A percentile compares a stretch with the other conserved stretches of the same genome.
phyloP scores from a whole-genome alignment of 2,888 invertebrate species.

The Antheraea assamensis region DNA sequence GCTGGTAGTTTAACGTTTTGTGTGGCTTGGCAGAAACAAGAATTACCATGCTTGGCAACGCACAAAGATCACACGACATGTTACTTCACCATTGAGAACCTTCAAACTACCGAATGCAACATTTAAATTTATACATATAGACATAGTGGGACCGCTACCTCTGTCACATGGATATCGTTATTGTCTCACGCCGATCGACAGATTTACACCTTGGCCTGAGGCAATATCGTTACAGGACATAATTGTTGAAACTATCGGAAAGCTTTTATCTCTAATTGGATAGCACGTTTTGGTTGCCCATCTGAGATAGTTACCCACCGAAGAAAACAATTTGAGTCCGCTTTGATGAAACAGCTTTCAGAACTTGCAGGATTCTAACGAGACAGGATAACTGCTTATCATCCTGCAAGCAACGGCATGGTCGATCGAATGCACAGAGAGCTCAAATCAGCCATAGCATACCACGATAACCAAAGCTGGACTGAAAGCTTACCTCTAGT shows the following conservation, averaged over 20 bases:
- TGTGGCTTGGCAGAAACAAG: conserved; percentile 32
- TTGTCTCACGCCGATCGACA: conserved; percentile 7
- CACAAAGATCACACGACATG: no score
- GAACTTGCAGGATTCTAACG: not conserved
- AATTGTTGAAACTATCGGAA: not conserved
- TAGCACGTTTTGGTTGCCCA: conserved; percentile 9
- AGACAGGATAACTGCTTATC: not conserved
- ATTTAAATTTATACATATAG: not conserved
- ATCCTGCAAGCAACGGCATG: not conserved
- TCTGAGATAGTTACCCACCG: not conserved
- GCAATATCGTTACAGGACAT: not conserved
- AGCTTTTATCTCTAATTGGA: not conserved
- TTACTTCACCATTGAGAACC: no score
- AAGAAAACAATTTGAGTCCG: not conserved
- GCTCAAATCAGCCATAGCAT: not conserved
- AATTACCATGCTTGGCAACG: not conserved
- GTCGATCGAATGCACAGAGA: not conserved
- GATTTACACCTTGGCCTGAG: conserved; percentile 12
- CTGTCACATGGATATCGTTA: conserved; percentile 1
- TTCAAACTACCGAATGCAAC: no score
- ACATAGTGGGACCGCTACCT: not conserved
- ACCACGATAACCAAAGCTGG: not conserved
- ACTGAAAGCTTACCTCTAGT: not conserved
- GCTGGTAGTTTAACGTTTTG: conserved; percentile 28
- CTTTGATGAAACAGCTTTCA: not conserved